These are phyloP conservation scores for Poicephalus gulielmi DNA, from an alignment of 2,113 vertebrate genomes.

Conservation along the genomic window DNA sequence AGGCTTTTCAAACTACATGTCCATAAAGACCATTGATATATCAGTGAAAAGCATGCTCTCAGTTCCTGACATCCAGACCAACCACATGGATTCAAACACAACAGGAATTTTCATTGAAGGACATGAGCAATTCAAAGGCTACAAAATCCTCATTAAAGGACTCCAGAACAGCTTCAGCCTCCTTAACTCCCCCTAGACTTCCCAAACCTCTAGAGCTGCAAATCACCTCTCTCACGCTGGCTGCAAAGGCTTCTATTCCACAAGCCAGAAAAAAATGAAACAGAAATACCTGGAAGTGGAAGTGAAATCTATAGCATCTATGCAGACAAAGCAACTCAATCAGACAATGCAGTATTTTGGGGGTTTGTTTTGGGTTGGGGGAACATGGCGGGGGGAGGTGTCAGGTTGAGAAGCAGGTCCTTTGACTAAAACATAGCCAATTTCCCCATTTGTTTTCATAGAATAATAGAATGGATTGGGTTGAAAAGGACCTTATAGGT, in stretches of 20 bases:
- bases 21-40: fast-evolving
- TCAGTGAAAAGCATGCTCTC: not conserved
- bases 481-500: not conserved
- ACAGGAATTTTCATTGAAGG: not conserved
- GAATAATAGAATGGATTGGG: not conserved
- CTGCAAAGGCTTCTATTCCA: not conserved
- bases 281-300: not conserved
- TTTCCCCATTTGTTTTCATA: not conserved
- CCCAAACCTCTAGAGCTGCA: not conserved
- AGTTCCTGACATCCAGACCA: not conserved
- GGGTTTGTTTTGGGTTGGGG: not conserved
- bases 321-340: not conserved
- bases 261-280: not conserved
- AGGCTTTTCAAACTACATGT: not conserved
- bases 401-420: not conserved
- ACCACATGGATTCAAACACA: not conserved
- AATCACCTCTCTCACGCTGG: not conserved
- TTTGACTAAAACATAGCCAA: not conserved
- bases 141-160: not conserved
- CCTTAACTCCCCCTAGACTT: not conserved
- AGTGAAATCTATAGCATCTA: not conserved
- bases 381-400: not conserved
- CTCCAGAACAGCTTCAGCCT: not conserved
- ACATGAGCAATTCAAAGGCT: not conserved
- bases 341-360: not conserved